Base-by-base conservation (phyloP, 2,113 vertebrate genomes). In the Tachysurus vachellii region DNA sequence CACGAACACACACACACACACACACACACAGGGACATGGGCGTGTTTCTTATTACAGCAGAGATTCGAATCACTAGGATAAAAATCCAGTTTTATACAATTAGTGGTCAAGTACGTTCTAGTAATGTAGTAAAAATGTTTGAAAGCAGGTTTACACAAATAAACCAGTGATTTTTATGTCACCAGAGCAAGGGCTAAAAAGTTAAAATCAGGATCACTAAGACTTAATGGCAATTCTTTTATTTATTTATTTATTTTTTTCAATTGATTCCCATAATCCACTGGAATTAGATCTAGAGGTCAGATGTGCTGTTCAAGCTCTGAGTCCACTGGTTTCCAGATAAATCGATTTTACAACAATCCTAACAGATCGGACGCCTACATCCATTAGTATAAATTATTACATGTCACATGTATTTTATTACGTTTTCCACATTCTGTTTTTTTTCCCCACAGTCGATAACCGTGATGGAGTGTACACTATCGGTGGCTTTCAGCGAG, bases 401-500 rank as follows among this genome's bases (percentile, higher is more conserved):
- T 64, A 64, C n/a, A n/a, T 31, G 28, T 4, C 1, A 21, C 9
- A 16, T 71, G 36, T 21, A 44, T 16, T 8, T 10, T 71, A 50
- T 50, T 50, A 50, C 4, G 7, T 44, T 8, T 8, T 71, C 42
- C 8, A 42, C 7, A 28, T 28, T 36, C 3, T 2, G n/a, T 31
- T 17, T 57, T 21, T 54, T 88, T 80, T 83, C n/a, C n/a, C n/a
- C n/a, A 71, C 17, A 26, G 54, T 81, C 92, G 91, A 79, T 54
- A 61, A 89, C 13, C 2, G 85, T 83, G 81, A 91, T 31, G 91
- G 80, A 53, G 85, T 90, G 8, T 47, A 81, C 28, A 71, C 56
- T 31, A 87, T 93, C 86, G 88, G 86, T 0, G 73, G 76, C 21
- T 73, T 86, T 68, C 86, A 3, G 42, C 91, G 85, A 42, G 53